Conservation (phyloP, 2,113 vertebrate genomes). For the Cairina moschata region DNA sequence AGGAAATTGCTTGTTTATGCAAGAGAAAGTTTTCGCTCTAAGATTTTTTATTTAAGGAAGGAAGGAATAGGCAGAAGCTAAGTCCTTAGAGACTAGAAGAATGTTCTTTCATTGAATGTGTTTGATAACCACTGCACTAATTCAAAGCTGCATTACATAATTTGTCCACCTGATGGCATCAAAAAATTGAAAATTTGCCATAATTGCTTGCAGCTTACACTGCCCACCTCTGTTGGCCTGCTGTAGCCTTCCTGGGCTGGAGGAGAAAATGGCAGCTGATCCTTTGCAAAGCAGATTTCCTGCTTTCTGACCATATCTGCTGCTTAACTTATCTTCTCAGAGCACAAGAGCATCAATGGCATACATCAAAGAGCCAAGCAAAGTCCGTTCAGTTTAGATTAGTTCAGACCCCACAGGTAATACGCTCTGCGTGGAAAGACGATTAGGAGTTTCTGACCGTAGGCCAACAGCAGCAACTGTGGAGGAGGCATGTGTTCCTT, state of each 20-base stretch:
- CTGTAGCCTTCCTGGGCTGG: background rate
- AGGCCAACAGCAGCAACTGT: background rate
- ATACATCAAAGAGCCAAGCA: background rate
- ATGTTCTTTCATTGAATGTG: background rate
- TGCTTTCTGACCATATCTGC: background rate
- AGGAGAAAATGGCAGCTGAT: background rate
- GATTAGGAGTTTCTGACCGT: background rate
- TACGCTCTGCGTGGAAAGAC: background rate
- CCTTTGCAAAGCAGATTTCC: background rate
- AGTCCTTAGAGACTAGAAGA: background rate
- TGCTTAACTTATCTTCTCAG: background rate
- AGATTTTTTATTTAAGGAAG: background rate
- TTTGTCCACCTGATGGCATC: conserved; percentile 75
- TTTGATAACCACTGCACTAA: background rate
- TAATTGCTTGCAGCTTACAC: background rate
- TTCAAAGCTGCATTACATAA: background rate
- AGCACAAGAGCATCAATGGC: background rate
- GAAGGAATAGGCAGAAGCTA: background rate
- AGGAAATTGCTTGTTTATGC: background rate
- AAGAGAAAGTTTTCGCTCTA: background rate
- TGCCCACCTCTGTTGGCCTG: background rate
- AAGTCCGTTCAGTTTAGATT: background rate
- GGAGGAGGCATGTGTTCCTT: background rate
- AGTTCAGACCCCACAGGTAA: background rate
- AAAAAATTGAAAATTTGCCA: conserved; percentile 34